A percentile compares a stretch with the other conserved stretches of the same genome.
Conservation (phyloP, 2,888 invertebrate genomes). For the Leucania comma region DNA sequence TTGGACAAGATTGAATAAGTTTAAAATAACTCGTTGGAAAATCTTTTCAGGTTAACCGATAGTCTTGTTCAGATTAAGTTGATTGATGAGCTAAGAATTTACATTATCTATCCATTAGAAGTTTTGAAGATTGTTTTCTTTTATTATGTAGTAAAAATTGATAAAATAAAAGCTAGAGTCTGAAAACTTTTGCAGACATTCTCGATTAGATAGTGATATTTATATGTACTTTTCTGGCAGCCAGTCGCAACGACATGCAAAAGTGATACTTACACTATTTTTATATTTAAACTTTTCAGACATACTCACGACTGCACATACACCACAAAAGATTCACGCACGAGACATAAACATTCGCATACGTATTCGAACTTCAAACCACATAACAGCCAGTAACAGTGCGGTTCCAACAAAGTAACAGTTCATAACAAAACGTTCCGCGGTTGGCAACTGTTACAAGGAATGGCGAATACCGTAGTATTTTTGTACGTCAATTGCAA, state of each 20-base stretch:
- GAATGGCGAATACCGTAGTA: constrained; percentile 53
- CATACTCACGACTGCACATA: not conserved
- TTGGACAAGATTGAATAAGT: constrained; percentile 4
- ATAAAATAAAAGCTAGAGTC: not conserved
- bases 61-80: constrained; percentile 1
- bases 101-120: not conserved
- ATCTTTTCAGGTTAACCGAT: not conserved
- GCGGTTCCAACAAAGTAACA: constrained; percentile 53
- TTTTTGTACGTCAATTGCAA: constrained; percentile 68
- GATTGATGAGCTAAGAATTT: not conserved
- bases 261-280: constrained; percentile 1
- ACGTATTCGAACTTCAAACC: constrained; percentile 49
- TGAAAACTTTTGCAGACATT: constrained; percentile 7
- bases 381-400: constrained; percentile 43
- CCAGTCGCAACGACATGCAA: not conserved
- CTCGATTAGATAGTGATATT: not conserved
- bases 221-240: not conserved
- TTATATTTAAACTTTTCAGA: not conserved
- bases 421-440: constrained; percentile 48
- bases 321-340: constrained; percentile 26
- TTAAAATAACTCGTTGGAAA: constrained; percentile 2
- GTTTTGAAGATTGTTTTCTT: not conserved
- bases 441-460: constrained; percentile 51
- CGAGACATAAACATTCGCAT: constrained; percentile 31
- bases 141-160: not conserved